Conservation (phyloP, 2,797 vertebrate species). For the Manis pentadactyla region DNA sequence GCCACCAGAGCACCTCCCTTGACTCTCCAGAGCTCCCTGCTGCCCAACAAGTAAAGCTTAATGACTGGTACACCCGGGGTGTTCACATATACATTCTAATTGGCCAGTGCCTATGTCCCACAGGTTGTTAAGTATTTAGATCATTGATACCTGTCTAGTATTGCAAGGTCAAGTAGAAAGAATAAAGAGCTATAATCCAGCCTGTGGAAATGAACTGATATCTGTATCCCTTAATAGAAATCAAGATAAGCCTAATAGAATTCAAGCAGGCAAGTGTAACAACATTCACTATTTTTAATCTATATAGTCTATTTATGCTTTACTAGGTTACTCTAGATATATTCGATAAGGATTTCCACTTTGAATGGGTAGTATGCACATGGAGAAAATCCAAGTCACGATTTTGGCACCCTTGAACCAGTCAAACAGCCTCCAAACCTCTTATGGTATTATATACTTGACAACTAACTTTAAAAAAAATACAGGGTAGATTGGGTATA, state of each 20-base stretch:
- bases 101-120: background rate
- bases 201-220: background rate
- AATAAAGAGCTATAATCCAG: background rate
- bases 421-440: background rate
- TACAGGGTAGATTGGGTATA: background rate
- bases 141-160: background rate
- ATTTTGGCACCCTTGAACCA: background rate
- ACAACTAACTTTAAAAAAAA: background rate
- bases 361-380: background rate
- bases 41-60: background rate
- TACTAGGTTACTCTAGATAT: background rate
- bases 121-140: conserved; percentile 11
- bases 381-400: background rate
- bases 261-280: background rate
- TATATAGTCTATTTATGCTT: background rate
- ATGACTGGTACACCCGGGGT: background rate
- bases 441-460: background rate
- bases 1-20: background rate
- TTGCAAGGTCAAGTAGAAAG: conserved; percentile 16
- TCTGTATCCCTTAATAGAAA: background rate
- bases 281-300: background rate
- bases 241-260: background rate
- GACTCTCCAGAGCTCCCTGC: background rate
- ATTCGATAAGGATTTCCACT: background rate
- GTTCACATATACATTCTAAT: background rate